Evolutionary conservation across 2,113 vertebrate genomes (phyloP), one percentile per base, ranked within the genome.

Genomic region (Podarcis cretensis): DNA sequence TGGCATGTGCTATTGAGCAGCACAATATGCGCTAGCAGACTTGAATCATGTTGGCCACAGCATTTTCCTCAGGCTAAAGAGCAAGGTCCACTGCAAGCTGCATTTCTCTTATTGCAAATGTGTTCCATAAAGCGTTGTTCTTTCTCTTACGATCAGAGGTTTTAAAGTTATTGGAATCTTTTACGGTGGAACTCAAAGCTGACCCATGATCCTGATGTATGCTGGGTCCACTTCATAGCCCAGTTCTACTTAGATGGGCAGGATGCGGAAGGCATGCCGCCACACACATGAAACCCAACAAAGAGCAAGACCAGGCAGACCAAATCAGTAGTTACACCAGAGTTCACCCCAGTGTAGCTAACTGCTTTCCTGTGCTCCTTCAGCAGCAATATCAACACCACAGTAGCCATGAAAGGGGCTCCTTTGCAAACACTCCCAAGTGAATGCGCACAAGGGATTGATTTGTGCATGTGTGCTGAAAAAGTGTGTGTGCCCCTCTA

Each of bases 1-100:
- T 83, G 79, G 37, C 59, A n/a, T 68, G 80, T 88, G 81, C 73
- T 88, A 32, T 48, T 54, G 73, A 84, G 37, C 66, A 71, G 32
- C 48, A n/a, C 25, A 54, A 35, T 81, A 40, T 73, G 23, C 14
- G 65, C 14, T 43, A 81, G 21, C 40, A 77, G 59, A 74, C 16
- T 48, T n/a, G 35, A 40, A 69, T 32, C 13, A 5, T 83, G 32
- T 27, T 48, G 54, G 25, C 37, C 21, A 25, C 40, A 48, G 40
- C 6, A 65, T 25, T 54, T 14, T 6, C 21, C n/a, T 20, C n/a
- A 83, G n/a, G 63, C 16, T 18, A 83, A 76, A 48, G 9, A 66
- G 32, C 80, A 66, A 14, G 27, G 57, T 12, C 65, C 68, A 68
- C 3, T n/a, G 32, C 6, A 88, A 88, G 80, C 21, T 20, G 73